A percentile compares a stretch with the other conserved stretches of the same genome.
Conservation (phyloP, 64 coral and sea anemone species). For the Cladopsammia gracilis region DNA sequence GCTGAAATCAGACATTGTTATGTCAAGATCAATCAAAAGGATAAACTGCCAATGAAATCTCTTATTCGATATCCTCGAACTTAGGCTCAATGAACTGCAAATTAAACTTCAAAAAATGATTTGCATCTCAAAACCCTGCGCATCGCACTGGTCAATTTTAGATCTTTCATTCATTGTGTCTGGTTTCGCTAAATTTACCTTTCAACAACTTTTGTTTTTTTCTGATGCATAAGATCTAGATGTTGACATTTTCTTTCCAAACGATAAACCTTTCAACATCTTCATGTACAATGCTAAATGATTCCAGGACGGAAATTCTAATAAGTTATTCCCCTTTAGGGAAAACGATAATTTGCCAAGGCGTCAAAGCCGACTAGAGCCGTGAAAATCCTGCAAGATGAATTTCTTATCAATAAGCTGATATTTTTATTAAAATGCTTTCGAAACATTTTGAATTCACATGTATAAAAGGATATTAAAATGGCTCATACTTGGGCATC, state of each 20-base stretch:
- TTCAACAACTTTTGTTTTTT: not conserved
- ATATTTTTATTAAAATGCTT: no score
- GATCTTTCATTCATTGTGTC: not conserved
- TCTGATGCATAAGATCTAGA: not conserved
- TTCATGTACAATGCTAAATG: not conserved
- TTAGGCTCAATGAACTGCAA: not conserved
- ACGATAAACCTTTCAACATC: not conserved
- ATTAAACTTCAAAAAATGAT: conserved; percentile 1
- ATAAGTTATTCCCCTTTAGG: not conserved
- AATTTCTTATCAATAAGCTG: not conserved
- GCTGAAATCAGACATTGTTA: conserved; percentile 14
- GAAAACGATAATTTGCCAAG: not conserved
- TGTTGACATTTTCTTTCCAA: not conserved
- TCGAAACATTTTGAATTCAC: no score
- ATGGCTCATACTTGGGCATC: no score
- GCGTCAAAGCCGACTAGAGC: not conserved
- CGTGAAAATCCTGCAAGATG: not conserved
- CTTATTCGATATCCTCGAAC: conserved; percentile 5
- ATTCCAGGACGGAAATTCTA: not conserved
- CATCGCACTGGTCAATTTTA: not conserved
- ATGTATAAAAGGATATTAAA: no score
- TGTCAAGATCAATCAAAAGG: not conserved
- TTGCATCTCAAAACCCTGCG: not conserved
- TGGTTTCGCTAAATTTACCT: not conserved
- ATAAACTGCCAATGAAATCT: conserved; percentile 5